These are phyloP conservation scores for Tamias sibiricus DNA, from an alignment of 2,113 vertebrate genomes.

Conservation along the genomic window DNA sequence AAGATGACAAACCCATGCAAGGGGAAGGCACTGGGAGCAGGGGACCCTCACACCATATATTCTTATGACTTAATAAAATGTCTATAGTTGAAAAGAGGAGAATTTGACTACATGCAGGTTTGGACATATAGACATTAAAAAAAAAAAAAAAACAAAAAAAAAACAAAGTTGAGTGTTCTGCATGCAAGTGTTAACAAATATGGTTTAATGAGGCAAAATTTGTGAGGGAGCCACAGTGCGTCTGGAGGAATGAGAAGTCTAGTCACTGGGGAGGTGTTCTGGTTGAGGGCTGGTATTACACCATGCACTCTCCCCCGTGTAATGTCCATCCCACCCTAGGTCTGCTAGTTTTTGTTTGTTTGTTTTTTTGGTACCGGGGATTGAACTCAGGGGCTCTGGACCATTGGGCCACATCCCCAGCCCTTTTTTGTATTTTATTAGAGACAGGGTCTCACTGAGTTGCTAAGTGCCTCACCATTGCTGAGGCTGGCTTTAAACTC, in stretches of 20 bases:
- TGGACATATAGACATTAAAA: neutral
- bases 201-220: neutral
- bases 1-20: neutral
- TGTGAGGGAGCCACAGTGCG: neutral
- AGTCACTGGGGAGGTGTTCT: neutral
- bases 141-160: neutral
- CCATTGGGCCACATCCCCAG: too few species aligned
- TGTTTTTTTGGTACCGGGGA: too few species aligned
- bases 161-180: neutral
- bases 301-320: rapidly evolving
- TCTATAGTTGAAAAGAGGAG: neutral
- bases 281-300: rapidly evolving
- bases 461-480: too few species aligned
- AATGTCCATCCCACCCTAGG: rapidly evolving
- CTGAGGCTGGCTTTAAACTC: too few species aligned
- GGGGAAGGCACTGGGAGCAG: neutral
- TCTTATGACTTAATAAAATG: neutral
- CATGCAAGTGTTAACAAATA: neutral
- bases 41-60: neutral
- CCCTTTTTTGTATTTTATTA: too few species aligned
- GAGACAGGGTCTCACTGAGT: too few species aligned
- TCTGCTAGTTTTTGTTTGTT: neutral
- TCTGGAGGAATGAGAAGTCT: neutral
- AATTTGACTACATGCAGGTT: neutral
- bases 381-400: too few species aligned